These are phyloP conservation scores for Cyprinella venusta DNA, from an alignment of 2,797 vertebrate species.

Conservation along the genomic window DNA sequence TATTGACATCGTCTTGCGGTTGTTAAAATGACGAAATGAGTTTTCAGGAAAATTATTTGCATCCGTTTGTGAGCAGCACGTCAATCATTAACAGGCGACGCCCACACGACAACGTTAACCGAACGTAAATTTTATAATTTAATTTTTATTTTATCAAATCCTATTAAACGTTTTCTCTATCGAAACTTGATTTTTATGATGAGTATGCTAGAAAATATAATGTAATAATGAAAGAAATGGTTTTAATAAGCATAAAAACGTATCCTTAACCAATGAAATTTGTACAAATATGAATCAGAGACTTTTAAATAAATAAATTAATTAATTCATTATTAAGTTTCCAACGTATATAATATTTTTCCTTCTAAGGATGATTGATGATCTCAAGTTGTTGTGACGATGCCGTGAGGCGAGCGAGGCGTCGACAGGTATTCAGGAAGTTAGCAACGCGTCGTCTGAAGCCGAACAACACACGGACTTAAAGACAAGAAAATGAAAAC, in stretches of 20 bases:
- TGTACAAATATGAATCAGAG: background rate
- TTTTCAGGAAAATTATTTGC: no score
- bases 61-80: no score
- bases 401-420: no score
- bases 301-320: background rate
- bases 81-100: no score
- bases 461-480: background rate
- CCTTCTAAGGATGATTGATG: background rate
- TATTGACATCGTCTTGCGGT: background rate
- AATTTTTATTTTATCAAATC: background rate
- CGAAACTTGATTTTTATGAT: background rate
- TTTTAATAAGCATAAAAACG: background rate
- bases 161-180: background rate
- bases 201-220: background rate
- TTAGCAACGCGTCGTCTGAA: background rate
- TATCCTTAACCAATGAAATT: no score
- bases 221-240: background rate
- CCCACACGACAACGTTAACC: no score
- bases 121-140: no score
- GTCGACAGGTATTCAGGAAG: conserved; percentile 19
- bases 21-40: no score
- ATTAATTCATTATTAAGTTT: background rate
- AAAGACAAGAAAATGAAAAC: background rate
- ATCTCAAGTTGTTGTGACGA: no score
- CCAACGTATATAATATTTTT: background rate